Evolutionary conservation across 2,888 invertebrate species (phyloP).

Genomic region (Apodemia mormo): DNA sequence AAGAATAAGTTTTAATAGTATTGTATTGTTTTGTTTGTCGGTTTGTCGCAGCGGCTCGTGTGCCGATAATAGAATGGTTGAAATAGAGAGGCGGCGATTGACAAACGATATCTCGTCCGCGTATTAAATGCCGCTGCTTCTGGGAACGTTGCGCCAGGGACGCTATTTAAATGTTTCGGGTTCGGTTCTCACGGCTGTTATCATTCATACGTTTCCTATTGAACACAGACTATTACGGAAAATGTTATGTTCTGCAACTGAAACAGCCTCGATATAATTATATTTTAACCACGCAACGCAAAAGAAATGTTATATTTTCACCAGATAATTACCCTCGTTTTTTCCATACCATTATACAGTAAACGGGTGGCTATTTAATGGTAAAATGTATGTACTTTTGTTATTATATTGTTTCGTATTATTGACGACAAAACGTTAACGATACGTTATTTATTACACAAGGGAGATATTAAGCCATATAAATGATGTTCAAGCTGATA

Average conservation of each 20-base stretch:
- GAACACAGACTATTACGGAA: neutral
- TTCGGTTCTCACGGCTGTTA: constrained; percentile 1
- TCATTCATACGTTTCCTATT: neutral
- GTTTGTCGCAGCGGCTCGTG: constrained; percentile 15
- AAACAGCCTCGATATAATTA: no score
- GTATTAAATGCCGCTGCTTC: constrained; percentile 16
- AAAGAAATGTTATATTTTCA: no score
- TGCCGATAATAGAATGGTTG: constrained; percentile 15
- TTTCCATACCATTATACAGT: no score
- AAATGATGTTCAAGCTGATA: no score
- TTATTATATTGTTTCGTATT: no score
- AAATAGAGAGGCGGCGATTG: constrained; percentile 14
- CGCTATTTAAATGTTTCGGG: constrained; percentile 18
- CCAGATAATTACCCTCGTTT: no score
- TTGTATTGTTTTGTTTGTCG: constrained; percentile 16
- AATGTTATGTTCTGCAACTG: neutral
- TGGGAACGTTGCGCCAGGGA: neutral
- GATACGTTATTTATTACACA: no score
- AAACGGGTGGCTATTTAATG: no score
- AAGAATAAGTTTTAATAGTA: constrained; percentile 17
- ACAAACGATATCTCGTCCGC: constrained; percentile 15
- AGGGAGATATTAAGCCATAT: no score
- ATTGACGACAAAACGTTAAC: no score
- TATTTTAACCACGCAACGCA: no score
- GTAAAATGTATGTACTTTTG: no score